Conservation (phyloP, 2,888 invertebrate species). For the Alitta virens region DNA sequence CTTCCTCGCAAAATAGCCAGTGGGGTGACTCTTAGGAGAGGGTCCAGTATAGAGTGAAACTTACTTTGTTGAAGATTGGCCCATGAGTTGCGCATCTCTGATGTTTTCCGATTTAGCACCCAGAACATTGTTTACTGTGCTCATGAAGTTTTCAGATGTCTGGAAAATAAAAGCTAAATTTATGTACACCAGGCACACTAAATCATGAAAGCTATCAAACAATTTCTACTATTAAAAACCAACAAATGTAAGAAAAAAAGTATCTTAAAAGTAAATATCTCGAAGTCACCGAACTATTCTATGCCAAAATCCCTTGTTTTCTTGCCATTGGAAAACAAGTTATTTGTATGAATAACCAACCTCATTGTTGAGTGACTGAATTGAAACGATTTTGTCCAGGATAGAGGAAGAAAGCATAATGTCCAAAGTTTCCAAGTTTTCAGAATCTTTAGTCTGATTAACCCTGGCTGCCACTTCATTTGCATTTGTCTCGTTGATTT, state of each 20-base stretch:
- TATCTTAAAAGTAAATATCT: not conserved
- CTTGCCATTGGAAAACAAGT: not conserved
- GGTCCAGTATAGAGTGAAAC: not conserved
- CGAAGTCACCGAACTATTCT: too few species aligned
- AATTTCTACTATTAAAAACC: too few species aligned
- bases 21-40: too few species aligned
- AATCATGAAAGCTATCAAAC: too few species aligned
- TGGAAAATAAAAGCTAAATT: not conserved
- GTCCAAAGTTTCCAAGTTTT: not conserved
- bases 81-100: not conserved
- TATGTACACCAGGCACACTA: not conserved
- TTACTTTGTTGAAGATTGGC: not conserved
- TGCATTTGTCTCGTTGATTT: not conserved
- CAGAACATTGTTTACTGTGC: not conserved
- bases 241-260: not conserved
- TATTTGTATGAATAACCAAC: not conserved
- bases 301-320: not conserved
- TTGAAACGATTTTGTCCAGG: not conserved
- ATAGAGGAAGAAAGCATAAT: not conserved
- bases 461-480: not conserved
- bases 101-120: not conserved
- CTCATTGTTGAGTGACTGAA: not conserved
- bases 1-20: too few species aligned
- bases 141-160: not conserved
- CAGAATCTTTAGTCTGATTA: not conserved